Evolutionary conservation across 2,113 vertebrate species (phyloP).

Genomic region (Glaucomys volans): DNA sequence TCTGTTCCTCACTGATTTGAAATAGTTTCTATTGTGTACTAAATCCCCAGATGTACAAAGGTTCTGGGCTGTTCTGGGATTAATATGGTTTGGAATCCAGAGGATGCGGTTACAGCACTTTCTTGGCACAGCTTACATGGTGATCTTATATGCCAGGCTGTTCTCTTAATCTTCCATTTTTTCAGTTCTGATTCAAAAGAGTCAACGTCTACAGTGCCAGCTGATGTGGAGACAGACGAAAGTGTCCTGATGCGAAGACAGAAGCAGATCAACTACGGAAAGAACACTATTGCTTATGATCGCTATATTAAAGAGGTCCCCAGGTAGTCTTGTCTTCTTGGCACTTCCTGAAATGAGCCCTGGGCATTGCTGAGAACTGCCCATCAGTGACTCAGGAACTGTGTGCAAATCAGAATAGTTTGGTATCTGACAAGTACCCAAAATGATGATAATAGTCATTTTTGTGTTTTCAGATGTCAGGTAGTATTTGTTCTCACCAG

Average conservation of each 20-base stretch:
- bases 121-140: background rate
- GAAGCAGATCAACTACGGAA: constrained; percentile 98
- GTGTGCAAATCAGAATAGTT: background rate
- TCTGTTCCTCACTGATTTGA: background rate
- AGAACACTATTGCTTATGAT: constrained; percentile 97
- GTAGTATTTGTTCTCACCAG: background rate
- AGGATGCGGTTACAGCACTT: background rate
- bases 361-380: too few species aligned
- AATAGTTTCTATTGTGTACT: background rate
- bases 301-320: constrained; percentile 95
- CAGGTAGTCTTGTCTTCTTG: constrained; percentile 86
- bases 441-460: too few species aligned
- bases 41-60: background rate
- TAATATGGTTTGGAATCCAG: background rate
- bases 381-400: background rate
- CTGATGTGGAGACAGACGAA: constrained; percentile 95
- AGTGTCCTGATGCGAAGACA: constrained; percentile 94
- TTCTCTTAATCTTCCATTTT: background rate
- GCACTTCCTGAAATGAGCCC: background rate
- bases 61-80: background rate
- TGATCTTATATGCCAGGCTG: background rate
- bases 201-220: constrained; percentile 81
- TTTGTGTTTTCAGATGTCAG: background rate
- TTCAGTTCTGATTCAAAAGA: constrained; percentile 95
- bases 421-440: too few species aligned